These are phyloP conservation scores for Akabosia matsudoensis DNA, from an alignment of 1,140 invertebrate species.

Conservation along the genomic window DNA sequence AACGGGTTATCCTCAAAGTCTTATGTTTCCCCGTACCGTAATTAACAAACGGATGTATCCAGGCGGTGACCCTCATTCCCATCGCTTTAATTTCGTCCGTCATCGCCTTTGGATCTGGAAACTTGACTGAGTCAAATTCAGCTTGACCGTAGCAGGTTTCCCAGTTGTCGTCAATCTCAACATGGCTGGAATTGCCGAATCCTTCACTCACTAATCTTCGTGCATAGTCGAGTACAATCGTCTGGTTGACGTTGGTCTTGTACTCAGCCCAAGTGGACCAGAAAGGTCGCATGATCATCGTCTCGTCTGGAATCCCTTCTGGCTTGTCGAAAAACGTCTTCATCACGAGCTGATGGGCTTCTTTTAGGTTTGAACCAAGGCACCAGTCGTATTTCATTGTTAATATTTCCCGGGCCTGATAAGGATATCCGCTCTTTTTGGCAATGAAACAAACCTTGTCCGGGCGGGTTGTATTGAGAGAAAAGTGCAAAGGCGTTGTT, in stretches of 20 bases:
- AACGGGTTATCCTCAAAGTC: no score
- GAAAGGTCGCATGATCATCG: constrained; percentile 72
- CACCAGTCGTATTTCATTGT: constrained; percentile 53
- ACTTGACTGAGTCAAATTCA: constrained; percentile 53
- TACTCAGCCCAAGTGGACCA: constrained; percentile 91
- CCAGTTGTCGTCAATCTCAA: constrained; percentile 59
- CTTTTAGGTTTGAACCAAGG: constrained; percentile 55
- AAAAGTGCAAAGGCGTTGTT: constrained; percentile 65
- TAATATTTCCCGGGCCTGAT: constrained; percentile 43
- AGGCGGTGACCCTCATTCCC: constrained; percentile 73
- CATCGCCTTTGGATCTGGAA: constrained; percentile 52
- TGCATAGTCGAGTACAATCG: constrained; percentile 67
- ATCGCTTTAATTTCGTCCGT: constrained; percentile 59
- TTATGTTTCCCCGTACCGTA: constrained; percentile 28
- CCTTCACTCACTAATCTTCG: constrained; percentile 65
- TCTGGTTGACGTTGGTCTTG: constrained; percentile 64
- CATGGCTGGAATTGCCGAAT: constrained; percentile 56
- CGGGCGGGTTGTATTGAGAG: constrained; percentile 58
- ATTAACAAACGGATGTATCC: constrained; percentile 88
- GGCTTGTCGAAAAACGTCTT: constrained; percentile 61
- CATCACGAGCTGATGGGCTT: constrained; percentile 63
- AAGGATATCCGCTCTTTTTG: constrained; percentile 40
- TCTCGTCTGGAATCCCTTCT: constrained; percentile 63
- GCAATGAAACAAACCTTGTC: constrained; percentile 33
- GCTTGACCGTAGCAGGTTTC: constrained; percentile 56